Base-by-base conservation (phyloP, 2,113 vertebrate species). In the Craseonycteris thonglongyai region DNA sequence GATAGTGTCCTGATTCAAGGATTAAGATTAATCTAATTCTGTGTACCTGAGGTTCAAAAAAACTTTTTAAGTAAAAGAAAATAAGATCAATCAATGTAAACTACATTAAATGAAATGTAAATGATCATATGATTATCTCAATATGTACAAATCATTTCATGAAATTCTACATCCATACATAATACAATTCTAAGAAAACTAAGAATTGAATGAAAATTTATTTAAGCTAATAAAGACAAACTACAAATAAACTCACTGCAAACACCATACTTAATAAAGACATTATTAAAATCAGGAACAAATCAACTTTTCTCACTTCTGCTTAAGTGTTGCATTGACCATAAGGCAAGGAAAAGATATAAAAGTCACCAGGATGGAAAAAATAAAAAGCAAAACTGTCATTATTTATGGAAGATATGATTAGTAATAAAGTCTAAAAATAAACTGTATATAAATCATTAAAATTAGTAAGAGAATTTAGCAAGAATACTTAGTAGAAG, bases 171-270 rank as follows among this genome's bases (percentile, higher is more conserved):
- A 65, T 28, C 22, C 65, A 88, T 54, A 71, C 2, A n/a, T 40
- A 94, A 90, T 54, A 90, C 15, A 79, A 51, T 69, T 61, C 56
- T 63, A 79, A 94, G n/a, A 26, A 90, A 85, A 47, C 45, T 86
- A 79, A 65, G 38, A 56, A 82, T 75, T 24, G 33, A 65, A 81
- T 54, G 65, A 88, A 93, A 65, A 88, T 18, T 59, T 28, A 71
- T 22, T 22, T 65, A 88, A 65, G 33, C 47, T 74, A 45, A 82
- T 66, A 82, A 79, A 90, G 8, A 6, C 26, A 61, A 78, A 76
- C 11, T 51, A 68, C 66, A 88, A 81, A 81, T 49, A 45, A 68
- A 49, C 8, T 11, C 58, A 90, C n/a, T 51, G 45, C 61, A 94
- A 85, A 54, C 54, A 71, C 72, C 66, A 82, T 0, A 45, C 54